These are phyloP conservation scores for Fratercula arctica DNA, from an alignment of 2,797 vertebrate species.

Conservation along the genomic window DNA sequence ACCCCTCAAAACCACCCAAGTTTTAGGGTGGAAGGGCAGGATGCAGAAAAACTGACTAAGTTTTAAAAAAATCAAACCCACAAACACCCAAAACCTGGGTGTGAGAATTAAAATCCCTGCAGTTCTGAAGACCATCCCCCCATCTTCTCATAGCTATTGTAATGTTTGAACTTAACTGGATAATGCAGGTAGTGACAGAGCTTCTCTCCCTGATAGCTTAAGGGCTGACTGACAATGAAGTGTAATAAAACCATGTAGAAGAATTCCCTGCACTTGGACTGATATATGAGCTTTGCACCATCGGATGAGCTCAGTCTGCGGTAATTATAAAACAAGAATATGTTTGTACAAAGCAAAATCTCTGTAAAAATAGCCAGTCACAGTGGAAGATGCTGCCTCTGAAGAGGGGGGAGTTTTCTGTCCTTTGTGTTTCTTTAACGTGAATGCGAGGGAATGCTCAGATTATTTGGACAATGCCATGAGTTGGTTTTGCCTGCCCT, in stretches of 20 bases:
- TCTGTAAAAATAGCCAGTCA: constrained; percentile 41
- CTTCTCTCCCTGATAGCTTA: background rate
- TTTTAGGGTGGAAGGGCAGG: background rate
- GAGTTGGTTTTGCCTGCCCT: background rate
- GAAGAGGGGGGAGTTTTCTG: background rate
- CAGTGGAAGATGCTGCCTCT: background rate
- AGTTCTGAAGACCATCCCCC: background rate
- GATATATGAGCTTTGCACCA: background rate
- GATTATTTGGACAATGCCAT: background rate
- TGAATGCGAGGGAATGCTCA: background rate
- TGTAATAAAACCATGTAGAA: background rate
- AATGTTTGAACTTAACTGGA: background rate
- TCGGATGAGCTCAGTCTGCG: constrained; percentile 10
- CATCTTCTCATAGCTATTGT: background rate
- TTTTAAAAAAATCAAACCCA: background rate
- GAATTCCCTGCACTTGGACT: constrained; percentile 8
- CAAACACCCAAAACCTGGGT: background rate
- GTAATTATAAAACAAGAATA: background rate
- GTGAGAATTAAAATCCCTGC: background rate
- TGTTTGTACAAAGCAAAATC: constrained; percentile 15
- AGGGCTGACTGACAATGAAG: background rate
- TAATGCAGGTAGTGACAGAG: background rate
- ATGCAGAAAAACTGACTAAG: background rate
- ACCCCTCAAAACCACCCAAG: background rate
- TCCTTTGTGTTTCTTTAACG: background rate